These are phyloP conservation scores for Drosophila sordidula DNA, from an alignment of 2,888 invertebrate species.

Conservation along the genomic window DNA sequence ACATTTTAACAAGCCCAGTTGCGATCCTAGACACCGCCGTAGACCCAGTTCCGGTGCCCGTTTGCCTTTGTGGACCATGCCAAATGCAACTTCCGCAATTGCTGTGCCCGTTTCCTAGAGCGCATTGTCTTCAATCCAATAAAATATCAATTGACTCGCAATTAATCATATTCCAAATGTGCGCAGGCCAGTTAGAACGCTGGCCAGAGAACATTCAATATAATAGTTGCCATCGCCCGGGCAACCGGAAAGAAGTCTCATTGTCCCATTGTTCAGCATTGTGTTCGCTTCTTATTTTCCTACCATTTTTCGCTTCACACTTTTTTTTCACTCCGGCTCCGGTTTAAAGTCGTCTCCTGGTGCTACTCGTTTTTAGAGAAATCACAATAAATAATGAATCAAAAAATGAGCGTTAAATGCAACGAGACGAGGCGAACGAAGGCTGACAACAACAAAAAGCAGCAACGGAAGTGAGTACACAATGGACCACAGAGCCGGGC, in stretches of 20 bases:
- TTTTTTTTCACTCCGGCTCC: constrained; percentile 59
- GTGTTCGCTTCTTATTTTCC: constrained; percentile 48
- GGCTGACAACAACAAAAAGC: constrained; percentile 55
- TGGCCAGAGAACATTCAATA: not conserved
- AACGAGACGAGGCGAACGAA: constrained; percentile 40
- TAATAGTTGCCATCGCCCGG: constrained; percentile 33
- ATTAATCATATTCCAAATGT: constrained; percentile 82
- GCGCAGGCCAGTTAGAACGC: constrained; percentile 52
- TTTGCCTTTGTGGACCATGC: constrained; percentile 34
- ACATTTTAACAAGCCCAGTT: constrained; percentile 63
- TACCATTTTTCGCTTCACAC: constrained; percentile 69
- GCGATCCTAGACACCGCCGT: constrained; percentile 22
- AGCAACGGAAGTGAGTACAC: constrained; percentile 74
- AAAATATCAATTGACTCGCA: constrained; percentile 84
- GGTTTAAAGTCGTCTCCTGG: constrained; percentile 43
- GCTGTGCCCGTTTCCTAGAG: constrained; percentile 37
- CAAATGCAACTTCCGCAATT: constrained; percentile 69
- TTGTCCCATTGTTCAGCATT: constrained; percentile 68
- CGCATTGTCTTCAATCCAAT: constrained; percentile 64
- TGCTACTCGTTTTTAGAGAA: constrained; percentile 68
- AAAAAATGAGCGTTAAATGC: constrained; percentile 82
- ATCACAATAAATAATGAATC: constrained; percentile 82
- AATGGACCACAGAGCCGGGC: constrained; percentile 62
- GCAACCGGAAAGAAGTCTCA: constrained; percentile 69
- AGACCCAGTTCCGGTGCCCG: constrained; percentile 65